These are phyloP conservation scores for Nicator chloris DNA, from an alignment of 2,113 vertebrate species.

Conservation along the genomic window DNA sequence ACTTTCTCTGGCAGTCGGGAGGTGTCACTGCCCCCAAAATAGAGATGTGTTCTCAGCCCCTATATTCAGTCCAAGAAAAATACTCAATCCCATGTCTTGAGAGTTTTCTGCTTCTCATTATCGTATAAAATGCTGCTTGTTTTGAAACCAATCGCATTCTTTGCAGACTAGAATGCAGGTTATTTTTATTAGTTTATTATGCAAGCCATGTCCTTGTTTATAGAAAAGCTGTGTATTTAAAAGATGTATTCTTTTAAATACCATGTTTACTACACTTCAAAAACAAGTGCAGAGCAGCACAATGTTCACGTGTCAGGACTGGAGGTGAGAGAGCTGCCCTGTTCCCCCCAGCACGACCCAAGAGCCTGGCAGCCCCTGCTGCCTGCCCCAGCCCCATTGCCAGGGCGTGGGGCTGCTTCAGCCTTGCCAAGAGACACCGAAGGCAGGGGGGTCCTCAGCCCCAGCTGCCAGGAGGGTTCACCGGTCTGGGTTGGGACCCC, in stretches of 20 bases:
- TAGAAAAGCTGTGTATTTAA: constrained; percentile 35
- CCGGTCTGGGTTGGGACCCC: neutral
- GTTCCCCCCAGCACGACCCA: neutral
- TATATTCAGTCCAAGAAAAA: constrained; percentile 46
- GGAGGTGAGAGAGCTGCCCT: neutral
- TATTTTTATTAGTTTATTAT: constrained; percentile 69
- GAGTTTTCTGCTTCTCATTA: constrained; percentile 65
- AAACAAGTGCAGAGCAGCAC: neutral
- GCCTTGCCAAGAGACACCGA: neutral
- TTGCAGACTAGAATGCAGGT: constrained; percentile 66
- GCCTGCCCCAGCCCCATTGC: accelerated
- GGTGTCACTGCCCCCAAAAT: constrained; percentile 30
- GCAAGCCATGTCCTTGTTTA: constrained; percentile 61
- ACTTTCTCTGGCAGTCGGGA: neutral
- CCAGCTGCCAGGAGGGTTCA: neutral
- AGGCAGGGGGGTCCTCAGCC: neutral
- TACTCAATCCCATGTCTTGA: constrained; percentile 34
- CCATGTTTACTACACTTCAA: constrained; percentile 29
- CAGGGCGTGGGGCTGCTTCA: accelerated
- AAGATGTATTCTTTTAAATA: constrained; percentile 33
- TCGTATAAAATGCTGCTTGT: constrained; percentile 48
- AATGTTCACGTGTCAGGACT: neutral
- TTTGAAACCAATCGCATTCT: constrained; percentile 63
- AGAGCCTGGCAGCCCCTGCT: neutral
- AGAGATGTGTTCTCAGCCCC: constrained; percentile 20